A percentile compares a stretch with the other conserved stretches of the same genome.
Conservation (phyloP, 2,888 invertebrate genomes). For the Sesia apiformis region DNA sequence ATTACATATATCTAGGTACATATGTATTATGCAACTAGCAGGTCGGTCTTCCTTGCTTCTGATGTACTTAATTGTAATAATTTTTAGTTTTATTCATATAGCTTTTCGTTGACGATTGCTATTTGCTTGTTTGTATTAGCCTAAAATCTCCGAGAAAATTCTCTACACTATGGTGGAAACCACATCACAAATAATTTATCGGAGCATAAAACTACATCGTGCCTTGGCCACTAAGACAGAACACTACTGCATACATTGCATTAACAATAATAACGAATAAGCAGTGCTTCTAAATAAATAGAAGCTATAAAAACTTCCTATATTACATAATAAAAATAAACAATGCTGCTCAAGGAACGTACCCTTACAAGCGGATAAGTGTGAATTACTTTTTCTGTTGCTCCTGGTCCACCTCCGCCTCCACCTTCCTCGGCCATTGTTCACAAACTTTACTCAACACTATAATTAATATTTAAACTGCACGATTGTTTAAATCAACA, state of each 20-base stretch:
- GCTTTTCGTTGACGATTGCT: too few relatives aligned
- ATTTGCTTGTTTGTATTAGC: too few relatives aligned
- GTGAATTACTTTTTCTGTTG: slow-evolving; percentile 80
- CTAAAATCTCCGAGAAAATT: too few relatives aligned
- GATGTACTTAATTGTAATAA: too few relatives aligned
- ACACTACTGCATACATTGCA: neutral
- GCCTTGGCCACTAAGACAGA: neutral
- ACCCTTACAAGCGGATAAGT: slow-evolving; percentile 90
- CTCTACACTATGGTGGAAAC: too few relatives aligned
- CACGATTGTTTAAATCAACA: neutral
- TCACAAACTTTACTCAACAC: slow-evolving; percentile 13
- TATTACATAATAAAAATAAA: neutral
- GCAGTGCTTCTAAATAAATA: neutral
- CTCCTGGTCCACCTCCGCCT: slow-evolving; percentile 34
- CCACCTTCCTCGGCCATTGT: slow-evolving; percentile 53
- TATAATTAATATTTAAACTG: neutral
- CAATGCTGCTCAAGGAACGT: slow-evolving; percentile 25
- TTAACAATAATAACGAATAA: neutral
- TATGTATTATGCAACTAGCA: too few relatives aligned
- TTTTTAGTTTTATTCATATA: too few relatives aligned
- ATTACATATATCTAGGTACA: too few relatives aligned
- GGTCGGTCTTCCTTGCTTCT: too few relatives aligned
- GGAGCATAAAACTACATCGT: too few relatives aligned
- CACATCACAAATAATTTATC: too few relatives aligned
- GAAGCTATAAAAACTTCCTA: too few relatives aligned